Base-by-base conservation (phyloP, 2,113 vertebrate species). In the Artemisiospiza belli region DNA sequence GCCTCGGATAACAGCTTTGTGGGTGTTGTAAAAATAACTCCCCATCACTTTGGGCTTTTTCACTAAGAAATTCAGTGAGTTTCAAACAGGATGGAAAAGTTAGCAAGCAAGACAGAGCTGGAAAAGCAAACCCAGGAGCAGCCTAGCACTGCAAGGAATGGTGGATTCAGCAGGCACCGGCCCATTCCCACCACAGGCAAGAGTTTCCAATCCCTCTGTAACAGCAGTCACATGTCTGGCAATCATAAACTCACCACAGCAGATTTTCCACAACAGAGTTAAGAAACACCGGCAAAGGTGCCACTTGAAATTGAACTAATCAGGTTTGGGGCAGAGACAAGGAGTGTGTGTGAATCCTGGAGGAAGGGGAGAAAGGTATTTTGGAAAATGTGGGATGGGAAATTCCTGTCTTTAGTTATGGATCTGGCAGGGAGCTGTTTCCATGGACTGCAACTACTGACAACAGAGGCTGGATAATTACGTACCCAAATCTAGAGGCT, bases 231-330 rank as follows among this genome's bases (percentile, higher is more conserved):
- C 8, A 0, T 15, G 10, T 11, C 74, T 82, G 84, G 41, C 41
- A 93, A 94, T 76, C 44, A 87, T 82, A 35, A 96, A 87, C 82
- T 90, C 74, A 16, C 4, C 19, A 8, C 2, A 28, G 89, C 46
- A 89, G 62, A 63, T 39, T 92, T 92, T 87, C 90, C 93, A 85
- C 35, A 78, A 30, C 64, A 68, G 11, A 8, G 39, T 87, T 72
- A 37, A 82, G 77, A 84, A 96, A 92, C 16, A 21, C 20, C 2
- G 39, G 80, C 37, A 37, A 35, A 86, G 41, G 41, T 58, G 51
- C 31, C 67, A 51, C 72, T 86, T 86, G 25, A 11, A 88, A 79
- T 14, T 2, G 43, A 8, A 23, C 30, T 44, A 1, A 62, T 52
- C 21, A 20, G 28, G 31, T 46, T 3, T 73, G 63, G 43, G 57